Percentiles rank a stretch among this genome's conserved stretches.
Evolutionary conservation across 2,888 invertebrate genomes (phyloP).

Genomic region (Parochlus steinenii): DNA sequence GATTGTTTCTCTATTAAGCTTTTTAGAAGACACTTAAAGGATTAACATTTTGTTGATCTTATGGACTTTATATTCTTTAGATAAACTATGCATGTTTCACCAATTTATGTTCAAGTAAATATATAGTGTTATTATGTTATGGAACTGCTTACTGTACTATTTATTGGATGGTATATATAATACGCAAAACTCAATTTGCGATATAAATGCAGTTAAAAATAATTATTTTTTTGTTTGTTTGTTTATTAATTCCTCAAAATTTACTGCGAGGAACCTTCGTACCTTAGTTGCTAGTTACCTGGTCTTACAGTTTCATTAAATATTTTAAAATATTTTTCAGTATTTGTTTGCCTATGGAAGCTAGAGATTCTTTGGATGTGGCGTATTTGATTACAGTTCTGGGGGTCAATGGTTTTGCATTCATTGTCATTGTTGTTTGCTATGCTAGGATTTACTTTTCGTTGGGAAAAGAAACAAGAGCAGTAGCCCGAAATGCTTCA

Average conservation of each 20-base stretch:
- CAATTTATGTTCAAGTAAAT: no score
- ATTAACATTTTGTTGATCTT: no score
- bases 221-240: not conserved
- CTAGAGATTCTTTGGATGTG: constrained; percentile 46
- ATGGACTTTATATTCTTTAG: no score
- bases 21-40: no score
- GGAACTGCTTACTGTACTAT: no score
- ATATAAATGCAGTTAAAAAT: no score
- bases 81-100: no score
- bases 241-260: not conserved
- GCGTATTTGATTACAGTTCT: constrained; percentile 60
- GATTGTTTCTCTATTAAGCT: no score
- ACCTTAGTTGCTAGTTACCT: not conserved
- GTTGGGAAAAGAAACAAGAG: constrained; percentile 49
- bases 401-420: constrained; percentile 60
- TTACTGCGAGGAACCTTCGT: not conserved
- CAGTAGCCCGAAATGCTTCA: constrained; percentile 26
- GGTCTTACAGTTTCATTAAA: not conserved
- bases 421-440: constrained; percentile 66
- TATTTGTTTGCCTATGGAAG: constrained; percentile 80
- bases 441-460: constrained; percentile 77
- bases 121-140: no score
- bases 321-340: constrained; percentile 28
- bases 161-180: no score
- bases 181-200: no score